phyloP scores from a whole-genome alignment of 1,140 invertebrate species.

The Ips nitidus region DNA sequence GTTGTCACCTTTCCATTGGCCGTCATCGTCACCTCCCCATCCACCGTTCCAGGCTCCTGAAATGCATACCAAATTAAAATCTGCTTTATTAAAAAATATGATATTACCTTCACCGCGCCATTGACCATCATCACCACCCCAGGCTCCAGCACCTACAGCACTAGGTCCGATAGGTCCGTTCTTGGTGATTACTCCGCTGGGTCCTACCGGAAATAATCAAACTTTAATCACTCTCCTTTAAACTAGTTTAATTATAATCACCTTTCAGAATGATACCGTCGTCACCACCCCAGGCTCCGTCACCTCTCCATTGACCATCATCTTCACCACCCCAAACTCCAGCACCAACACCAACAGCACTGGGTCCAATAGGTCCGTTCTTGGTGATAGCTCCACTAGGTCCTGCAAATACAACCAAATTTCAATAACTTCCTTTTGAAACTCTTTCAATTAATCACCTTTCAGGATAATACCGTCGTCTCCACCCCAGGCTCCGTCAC shows the following conservation, averaged over 20 bases:
- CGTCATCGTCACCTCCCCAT: conserved; percentile 26
- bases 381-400: conserved; percentile 30
- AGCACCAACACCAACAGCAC: background rate
- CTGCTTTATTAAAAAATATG: background rate
- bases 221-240: background rate
- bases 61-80: background rate
- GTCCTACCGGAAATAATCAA: conserved; percentile 9
- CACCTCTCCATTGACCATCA: conserved; percentile 19
- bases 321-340: conserved; percentile 21
- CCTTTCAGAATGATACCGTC: conserved; percentile 29
- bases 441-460: conserved; percentile 1
- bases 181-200: conserved; percentile 28
- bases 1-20: conserved; percentile 25
- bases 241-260: background rate
- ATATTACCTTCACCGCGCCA: conserved; percentile 13
- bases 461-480: conserved; percentile 26
- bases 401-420: conserved; percentile 1
- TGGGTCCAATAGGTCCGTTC: conserved; percentile 28
- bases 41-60: conserved; percentile 22
- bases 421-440: background rate
- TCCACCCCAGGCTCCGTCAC: conserved; percentile 23
- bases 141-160: background rate
- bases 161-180: conserved; percentile 29
- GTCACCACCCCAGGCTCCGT: conserved; percentile 23
- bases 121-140: conserved; percentile 25